phyloP scores from a whole-genome alignment of 2,888 invertebrate species.

The Patella depressa region DNA sequence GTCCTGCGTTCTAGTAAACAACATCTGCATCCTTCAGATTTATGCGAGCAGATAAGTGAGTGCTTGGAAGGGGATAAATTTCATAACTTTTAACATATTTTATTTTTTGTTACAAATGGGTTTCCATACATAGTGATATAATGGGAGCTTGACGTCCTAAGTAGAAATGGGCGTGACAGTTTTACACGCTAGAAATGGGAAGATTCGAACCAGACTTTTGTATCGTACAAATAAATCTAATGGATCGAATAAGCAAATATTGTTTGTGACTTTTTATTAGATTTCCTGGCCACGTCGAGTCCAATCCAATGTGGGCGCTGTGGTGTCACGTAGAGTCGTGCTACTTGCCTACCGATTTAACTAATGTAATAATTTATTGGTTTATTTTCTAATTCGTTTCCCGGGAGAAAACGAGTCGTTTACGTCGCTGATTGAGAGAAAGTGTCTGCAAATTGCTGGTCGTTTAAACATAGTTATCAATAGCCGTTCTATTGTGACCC shows the following conservation, averaged over 20 bases:
- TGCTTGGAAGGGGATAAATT: too few species aligned
- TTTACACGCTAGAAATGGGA: not conserved
- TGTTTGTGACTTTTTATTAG: constrained; percentile 10
- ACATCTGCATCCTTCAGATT: too few species aligned
- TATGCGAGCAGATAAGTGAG: too few species aligned
- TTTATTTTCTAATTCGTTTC: constrained; percentile 7
- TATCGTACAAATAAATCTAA: constrained; percentile 9
- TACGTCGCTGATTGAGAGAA: not conserved
- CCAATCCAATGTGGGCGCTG: not conserved
- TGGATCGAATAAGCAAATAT: constrained; percentile 13
- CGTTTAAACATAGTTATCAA: not conserved
- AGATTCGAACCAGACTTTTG: not conserved
- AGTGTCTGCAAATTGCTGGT: not conserved
- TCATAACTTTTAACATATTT: too few species aligned
- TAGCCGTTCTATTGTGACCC: not conserved
- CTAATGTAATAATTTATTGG: constrained; percentile 13
- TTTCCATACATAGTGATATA: too few species aligned
- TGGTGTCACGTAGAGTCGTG: constrained; percentile 7
- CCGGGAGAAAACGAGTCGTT: not conserved
- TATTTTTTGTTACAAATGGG: too few species aligned
- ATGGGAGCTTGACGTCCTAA: too few species aligned
- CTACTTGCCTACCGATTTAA: not conserved
- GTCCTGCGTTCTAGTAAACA: too few species aligned
- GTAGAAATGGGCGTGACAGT: not conserved
- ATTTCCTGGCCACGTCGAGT: not conserved